Evolutionary conservation across 2,888 invertebrate species (phyloP), one percentile per base, ranked within the genome.

Genomic region (Ichneumoninae sp.): DNA sequence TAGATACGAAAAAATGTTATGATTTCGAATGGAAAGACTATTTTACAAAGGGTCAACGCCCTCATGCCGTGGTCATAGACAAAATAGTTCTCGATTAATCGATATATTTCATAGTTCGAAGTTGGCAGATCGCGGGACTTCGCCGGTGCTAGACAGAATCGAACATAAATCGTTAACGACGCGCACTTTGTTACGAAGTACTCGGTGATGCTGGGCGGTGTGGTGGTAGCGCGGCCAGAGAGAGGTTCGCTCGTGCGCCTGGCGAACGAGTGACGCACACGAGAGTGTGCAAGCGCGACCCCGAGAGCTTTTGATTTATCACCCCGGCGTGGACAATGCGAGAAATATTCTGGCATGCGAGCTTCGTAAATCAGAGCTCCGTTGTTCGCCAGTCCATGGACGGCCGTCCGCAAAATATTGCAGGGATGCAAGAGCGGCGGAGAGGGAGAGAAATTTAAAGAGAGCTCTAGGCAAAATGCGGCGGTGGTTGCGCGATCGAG

Each of bases 281-380:
- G 66, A 50, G 74, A 65, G 71, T 74, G 72, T 57, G 65, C 71
- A 47, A 74, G 68, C 82, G 81, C 66, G 80, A 80, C 88, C 86
- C 86, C 83, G 84, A 80, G 86, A 84, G 85, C 80, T 86, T 89
- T 90, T 91, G 92, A 92, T 92, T 92, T 92, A 92, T 92, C 88
- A 89, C 77, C 71, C 87, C 88, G 87, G 89, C 91, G 90, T 91
- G 92, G 91, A 92, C 91, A 92, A 91, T 91, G 90, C 90, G 90
- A 92, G 91, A 92, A 92, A 92, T 92, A 91, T 92, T 92, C 90
- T 90, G 90, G 90, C 91, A 87, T 88, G 89, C 86, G 86, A 87
- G 88, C 88, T 88, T 89, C 89, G 91, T 92, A 92, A 92, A 92
- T 92, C 90, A 92, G 88, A 86, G 83, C 87, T 86, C 87, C 82